Evolutionary conservation across 1,140 invertebrate species (phyloP), one percentile per base, ranked within the genome.

Genomic region (Conus betulinus): DNA sequence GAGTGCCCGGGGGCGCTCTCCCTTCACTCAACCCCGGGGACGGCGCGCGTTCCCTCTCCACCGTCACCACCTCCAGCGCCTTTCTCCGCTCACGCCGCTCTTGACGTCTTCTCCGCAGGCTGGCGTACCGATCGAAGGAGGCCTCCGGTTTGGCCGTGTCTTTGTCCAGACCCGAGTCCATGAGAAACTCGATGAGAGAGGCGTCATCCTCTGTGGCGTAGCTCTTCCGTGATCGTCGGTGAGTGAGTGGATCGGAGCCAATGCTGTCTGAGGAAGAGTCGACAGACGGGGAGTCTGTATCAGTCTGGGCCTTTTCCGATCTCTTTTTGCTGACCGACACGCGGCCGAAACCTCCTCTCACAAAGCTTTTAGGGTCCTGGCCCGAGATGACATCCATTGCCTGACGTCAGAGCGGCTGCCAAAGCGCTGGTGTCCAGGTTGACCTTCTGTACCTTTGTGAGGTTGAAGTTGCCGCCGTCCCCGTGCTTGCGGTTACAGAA

Each of bases 381-480:
- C n/a, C 57, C 4, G 67, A 63, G 51, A 85, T 13, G 23, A 53
- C 87, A 13, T 90, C 90, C 90, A 15, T 53, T 87, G 52, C 88
- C 89, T 20, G 57, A 82, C 23, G 84, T 67, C 5, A 91, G 23
- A 60, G 83, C 89, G 11, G 60, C 17, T 11, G 85, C 63, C 52
- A 89, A 11, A 51, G 89, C 88, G n/a, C 11, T n/a, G 39, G 83
- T 71, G 74, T 90, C 91, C 8, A 94, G 89, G 63, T 87, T 93
- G 15, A 94, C 91, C 87, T 94, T 94, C n/a, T 93, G 91, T 3
- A 93, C 91, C 89, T 92, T 94, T 23, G 89, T 92, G 6, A 94
- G 91, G n/a, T 93, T 93, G 89, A 94, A 94, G 63, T 89, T 93
- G 27, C 91, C 92, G 17, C 93, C 93, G 15, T 88, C 67, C 17